These are phyloP conservation scores for Sebastes matsubarae DNA, from an alignment of 2,797 vertebrate genomes.

Conservation along the genomic window DNA sequence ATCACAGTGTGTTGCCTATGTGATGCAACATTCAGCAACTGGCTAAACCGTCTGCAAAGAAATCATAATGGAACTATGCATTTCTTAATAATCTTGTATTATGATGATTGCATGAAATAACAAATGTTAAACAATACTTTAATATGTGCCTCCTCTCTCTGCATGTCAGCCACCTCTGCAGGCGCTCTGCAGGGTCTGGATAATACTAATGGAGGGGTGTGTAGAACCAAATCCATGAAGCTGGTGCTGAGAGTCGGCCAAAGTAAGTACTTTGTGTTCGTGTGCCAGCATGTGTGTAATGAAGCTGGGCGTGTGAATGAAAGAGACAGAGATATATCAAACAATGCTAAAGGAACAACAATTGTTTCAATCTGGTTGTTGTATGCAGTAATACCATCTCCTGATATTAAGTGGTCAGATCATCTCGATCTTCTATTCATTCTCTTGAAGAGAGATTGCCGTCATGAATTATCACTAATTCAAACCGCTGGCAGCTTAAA, in stretches of 20 bases:
- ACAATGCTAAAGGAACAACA: not conserved
- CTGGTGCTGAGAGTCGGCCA: constrained; percentile 97
- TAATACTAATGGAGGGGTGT: constrained; percentile 94
- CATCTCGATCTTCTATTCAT: constrained; percentile 44
- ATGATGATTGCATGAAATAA: not conserved
- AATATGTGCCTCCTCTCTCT: constrained; percentile 17
- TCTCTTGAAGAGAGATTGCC: constrained; percentile 45
- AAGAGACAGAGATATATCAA: not conserved
- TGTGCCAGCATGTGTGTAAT: not conserved
- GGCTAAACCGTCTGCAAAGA: constrained; percentile 28
- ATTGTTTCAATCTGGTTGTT: not conserved
- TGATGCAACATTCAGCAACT: constrained; percentile 60
- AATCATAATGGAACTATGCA: constrained; percentile 15
- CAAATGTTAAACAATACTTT: not conserved
- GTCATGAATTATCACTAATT: constrained; percentile 66
- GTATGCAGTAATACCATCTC: constrained; percentile 26
- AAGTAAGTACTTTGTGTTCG: constrained; percentile 84
- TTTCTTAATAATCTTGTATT: not conserved
- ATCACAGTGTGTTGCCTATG: not conserved
- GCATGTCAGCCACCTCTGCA: constrained; percentile 92
- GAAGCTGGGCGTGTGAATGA: not conserved
- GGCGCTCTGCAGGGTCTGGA: constrained; percentile 92
- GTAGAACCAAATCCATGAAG: constrained; percentile 96
- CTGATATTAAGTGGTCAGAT: constrained; percentile 40
- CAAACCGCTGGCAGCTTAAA: constrained; percentile 61